Evolutionary conservation across 53 echinoderm and acorn worm genomes (phyloP), one percentile per base, ranked within the genome.

Genomic region (Mesocentrotus franciscanus): DNA sequence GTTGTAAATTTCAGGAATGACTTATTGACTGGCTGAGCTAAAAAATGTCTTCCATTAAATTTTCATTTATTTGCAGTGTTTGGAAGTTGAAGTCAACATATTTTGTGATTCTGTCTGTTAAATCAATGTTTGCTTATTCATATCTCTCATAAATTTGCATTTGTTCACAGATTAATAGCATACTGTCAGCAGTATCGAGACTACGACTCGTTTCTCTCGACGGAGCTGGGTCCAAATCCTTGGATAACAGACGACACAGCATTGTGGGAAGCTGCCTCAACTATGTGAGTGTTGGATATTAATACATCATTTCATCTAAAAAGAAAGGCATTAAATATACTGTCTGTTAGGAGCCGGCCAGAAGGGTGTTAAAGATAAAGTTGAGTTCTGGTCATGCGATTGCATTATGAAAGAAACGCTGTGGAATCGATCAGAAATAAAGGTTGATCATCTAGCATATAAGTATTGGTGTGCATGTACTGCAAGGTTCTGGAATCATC

Each of bases 171-270:
- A 96, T 97, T 98, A 95, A 97, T 98, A 76, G 96, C 96, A 93
- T 97, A 97, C 95, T 98, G 98, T 95, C 98, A 98, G 95, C 98
- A 98, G 95, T 98, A 98, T 95, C 95, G 96, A 85, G 98, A 98
- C 71, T 98, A 97, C 90, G 98, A 98, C 94, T 96, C 95, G 84
- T 95, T 98, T 75, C 96, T 98, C 85, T 95, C 97, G 34, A 95
- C 98, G 92, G 96, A 96, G 95, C 96, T 97, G 90, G 98, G 97
- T 49, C 90, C 97, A 29, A 98, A 98, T 90, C 98, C 98, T 9
- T 98, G 98, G 98, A 95, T 98, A 85, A 96, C 98, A 12, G 98
- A 98, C 94, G 98, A 98, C 93, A 95, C 97, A 60, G 95, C 96
- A 39, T 85, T 98, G 92, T 98, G 98, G 98, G 98, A 98, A 95